Base-by-base conservation (phyloP, 2,888 invertebrate species). In the Caenorhabditis sp. region DNA sequence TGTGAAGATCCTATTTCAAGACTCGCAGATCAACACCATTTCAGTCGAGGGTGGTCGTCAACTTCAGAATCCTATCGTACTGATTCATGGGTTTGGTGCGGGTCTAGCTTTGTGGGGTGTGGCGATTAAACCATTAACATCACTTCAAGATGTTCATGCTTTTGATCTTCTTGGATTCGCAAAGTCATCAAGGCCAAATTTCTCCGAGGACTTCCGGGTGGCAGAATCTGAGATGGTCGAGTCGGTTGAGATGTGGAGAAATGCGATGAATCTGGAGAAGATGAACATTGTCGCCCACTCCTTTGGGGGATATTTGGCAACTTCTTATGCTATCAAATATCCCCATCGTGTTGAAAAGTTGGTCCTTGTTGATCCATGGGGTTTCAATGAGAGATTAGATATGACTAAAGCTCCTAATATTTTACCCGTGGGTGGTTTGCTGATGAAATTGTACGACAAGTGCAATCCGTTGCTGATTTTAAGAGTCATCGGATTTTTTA, bases 21-120 rank as follows among this genome's bases (percentile, higher is more conserved):
- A 74, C 53, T 63, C 69, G 14, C 61, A 70, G 59, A 70, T 74
- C 58, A 57, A 67, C 27, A 74, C 74, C 17, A 60, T 74, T 12
- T 60, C 63, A 26, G 70, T 67, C 25, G 62, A 61, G 5, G 63
- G 67, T 67, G 67, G 20, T 0, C 57, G 66, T 1, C 25, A 57
- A 36, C 38, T 50, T 5, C 27, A 57, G 10, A 52, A 65, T 17
- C 97, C 97, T 0, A 89, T 97, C 43, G 93, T 97, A 38, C 89
- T 97, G 86, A 89, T 97, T n/a, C 97, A 97, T 89, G 97, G 97
- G 0, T 91, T 97, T 88, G 97, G 94, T 12, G 93, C 95, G 0
- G 97, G 97, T 0, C 92, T 95, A 27, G 97, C 94, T 0, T 90
- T 97, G 53, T 97, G 97, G 97, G 93, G 94, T 73, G 91, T 94